phyloP scores from a whole-genome alignment of 2,113 vertebrate genomes.

The Podocnemis expansa region DNA sequence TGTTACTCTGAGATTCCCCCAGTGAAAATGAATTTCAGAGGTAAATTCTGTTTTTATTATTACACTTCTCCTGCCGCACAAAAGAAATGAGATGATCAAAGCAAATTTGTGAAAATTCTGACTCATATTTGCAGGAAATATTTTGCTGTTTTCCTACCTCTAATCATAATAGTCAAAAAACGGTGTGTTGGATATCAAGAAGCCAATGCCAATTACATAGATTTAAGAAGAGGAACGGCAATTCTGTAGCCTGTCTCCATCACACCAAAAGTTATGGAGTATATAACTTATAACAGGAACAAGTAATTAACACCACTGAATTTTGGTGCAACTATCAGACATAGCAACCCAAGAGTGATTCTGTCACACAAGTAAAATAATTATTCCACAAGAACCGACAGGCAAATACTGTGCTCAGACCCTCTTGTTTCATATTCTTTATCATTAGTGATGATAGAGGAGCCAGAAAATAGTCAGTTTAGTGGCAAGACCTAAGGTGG shows the following conservation, averaged over 20 bases:
- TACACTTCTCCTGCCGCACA: background rate
- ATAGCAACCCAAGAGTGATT: background rate
- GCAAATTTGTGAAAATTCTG: background rate
- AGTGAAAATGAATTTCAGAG: background rate
- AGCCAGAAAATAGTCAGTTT: background rate
- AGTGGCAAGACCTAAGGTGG: background rate
- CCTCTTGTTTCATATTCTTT: background rate
- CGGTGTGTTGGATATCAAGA: background rate
- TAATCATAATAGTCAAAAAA: background rate
- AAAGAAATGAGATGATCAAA: background rate
- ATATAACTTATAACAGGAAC: background rate
- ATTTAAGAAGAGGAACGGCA: background rate
- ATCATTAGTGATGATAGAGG: background rate
- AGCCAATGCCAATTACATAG: background rate
- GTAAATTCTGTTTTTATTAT: background rate
- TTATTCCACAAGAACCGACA: background rate
- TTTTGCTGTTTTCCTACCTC: background rate
- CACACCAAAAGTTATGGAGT: background rate
- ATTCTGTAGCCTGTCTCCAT: background rate
- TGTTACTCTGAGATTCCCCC: background rate
- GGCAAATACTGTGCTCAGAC: background rate
- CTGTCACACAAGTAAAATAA: background rate
- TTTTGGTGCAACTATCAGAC: background rate
- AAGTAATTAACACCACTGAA: background rate
- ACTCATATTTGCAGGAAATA: rapidly evolving